phyloP scores from a whole-genome alignment of 1,140 invertebrate genomes.

The Cydia splendana region DNA sequence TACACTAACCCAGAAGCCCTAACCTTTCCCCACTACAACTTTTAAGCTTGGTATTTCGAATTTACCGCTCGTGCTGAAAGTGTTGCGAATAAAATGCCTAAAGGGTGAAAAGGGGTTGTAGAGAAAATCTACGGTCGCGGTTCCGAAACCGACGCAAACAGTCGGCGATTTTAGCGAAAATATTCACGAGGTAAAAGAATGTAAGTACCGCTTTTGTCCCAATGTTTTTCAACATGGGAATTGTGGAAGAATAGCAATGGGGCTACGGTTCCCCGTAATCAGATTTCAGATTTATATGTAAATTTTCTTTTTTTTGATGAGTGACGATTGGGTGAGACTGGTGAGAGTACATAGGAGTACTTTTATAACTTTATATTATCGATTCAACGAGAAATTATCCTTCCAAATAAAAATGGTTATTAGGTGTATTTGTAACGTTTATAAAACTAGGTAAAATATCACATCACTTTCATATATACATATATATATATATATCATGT shows the following conservation, averaged over 20 bases:
- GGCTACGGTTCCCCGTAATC: background rate
- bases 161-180: slow-evolving; percentile 13
- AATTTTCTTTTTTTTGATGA: background rate
- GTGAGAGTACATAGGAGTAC: background rate
- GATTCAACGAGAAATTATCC: background rate
- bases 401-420: too few species aligned
- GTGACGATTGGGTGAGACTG: background rate
- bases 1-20: background rate
- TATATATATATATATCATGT: background rate
- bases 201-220: slow-evolving; percentile 18
- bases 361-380: background rate
- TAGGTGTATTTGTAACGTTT: too few species aligned
- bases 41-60: slow-evolving; percentile 27
- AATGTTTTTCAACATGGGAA: slow-evolving; percentile 11
- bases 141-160: slow-evolving; percentile 13
- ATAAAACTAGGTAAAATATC: too few species aligned
- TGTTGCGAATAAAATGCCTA: slow-evolving; percentile 25
- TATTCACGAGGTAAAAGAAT: slow-evolving; percentile 22
- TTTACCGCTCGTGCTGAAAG: slow-evolving; percentile 18
- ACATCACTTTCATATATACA: too few species aligned
- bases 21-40: background rate
- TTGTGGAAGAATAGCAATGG: background rate
- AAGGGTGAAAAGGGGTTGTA: slow-evolving; percentile 9
- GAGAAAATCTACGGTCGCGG: slow-evolving; percentile 9
- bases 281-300: background rate